Evolutionary conservation across 92 coral and sea anemone species (phyloP).

Genomic region (Palythoa heliodiscus): DNA sequence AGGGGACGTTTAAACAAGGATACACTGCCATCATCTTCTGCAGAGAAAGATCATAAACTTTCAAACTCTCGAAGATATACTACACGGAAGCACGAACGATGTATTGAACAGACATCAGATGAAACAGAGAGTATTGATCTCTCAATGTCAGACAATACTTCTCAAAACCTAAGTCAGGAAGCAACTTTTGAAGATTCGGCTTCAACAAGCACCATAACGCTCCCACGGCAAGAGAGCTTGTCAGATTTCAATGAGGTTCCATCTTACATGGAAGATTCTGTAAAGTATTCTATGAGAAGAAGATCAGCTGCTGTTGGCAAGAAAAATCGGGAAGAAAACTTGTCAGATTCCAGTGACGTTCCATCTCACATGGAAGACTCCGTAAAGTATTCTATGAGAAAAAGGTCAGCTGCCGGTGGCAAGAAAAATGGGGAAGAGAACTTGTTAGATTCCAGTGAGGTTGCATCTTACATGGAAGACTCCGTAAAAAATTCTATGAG

Average conservation of each 20-base stretch:
- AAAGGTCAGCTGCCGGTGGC: neutral
- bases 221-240: neutral
- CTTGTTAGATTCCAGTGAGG: neutral
- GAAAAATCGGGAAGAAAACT: neutral
- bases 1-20: neutral
- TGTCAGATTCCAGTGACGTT: neutral
- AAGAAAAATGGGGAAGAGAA: neutral
- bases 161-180: neutral
- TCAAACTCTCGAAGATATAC: neutral
- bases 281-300: constrained; percentile 5
- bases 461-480: neutral
- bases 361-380: neutral
- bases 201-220: constrained; percentile 25
- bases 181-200: neutral
- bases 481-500: neutral
- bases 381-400: neutral
- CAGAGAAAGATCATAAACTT: constrained; percentile 6
- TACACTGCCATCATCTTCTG: neutral
- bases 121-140: constrained; percentile 29
- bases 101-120: constrained; percentile 13
- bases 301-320: neutral
- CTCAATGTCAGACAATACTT: neutral
- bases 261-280: neutral
- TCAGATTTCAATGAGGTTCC: neutral
- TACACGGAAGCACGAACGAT: neutral